Base-by-base conservation (phyloP, 1,140 invertebrate genomes). In the Drosophila subpulchrella region DNA sequence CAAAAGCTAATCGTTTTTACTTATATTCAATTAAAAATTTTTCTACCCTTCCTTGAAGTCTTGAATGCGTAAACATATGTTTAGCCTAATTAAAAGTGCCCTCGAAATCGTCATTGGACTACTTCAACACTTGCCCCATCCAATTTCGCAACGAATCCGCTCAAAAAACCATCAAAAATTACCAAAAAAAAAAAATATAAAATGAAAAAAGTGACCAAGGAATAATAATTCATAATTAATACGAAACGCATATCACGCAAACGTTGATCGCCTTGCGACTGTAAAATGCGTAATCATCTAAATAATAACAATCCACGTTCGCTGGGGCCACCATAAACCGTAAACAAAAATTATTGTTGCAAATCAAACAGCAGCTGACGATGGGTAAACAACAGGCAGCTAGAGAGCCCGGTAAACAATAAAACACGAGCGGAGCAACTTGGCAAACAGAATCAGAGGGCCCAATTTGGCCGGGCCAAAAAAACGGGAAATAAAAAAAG, bases 191-290 rank as follows among this genome's bases (percentile, higher is more conserved):
- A 20, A 1, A 20, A 1, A 20, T 20, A 20, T 20, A 20, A 46
- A 65, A 67, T 56, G 38, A 17, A 62, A 41, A 47, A 30, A 42
- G 36, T 46, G 38, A 1, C 10, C 39, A 51, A 58, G 44, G 58
- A 59, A 46, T 60, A 46, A 42, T 71, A 83, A 78, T 82, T 84
- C 75, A 71, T 78, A 81, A 86, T 85, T 85, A 74, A 81, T 78
- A 71, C 44, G 41, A 59, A 66, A 71, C 63, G 83, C 78, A 66
- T 51, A 86, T 86, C 82, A 81, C 78, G 82, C 48, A 72, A 44
- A 54, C 17, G 24, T 73, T 81, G 57, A 46, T 27, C 30, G 57
- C 63, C 66, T 76, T 59, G 47, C 58, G 39, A 32, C 70, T 53
- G 65, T 67, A 78, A 86, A 86, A 58, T 54, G 71, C 70, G 71